A percentile compares a stretch with the other conserved stretches of the same genome.
Conservation (phyloP, 1,140 invertebrate genomes). For the Rhyacophila brunnea region DNA sequence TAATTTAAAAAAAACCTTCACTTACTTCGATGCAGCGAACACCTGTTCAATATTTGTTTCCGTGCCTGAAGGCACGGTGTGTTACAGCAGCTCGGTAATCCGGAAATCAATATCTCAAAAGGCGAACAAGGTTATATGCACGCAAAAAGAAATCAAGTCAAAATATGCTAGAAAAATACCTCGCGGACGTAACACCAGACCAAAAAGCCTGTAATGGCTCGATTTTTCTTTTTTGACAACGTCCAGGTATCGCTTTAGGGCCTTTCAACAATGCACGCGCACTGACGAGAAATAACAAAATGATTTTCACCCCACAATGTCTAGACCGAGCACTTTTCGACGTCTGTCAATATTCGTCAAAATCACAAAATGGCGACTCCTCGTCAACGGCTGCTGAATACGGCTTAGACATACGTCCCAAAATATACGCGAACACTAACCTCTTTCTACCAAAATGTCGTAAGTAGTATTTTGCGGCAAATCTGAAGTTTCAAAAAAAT, state of each 20-base stretch:
- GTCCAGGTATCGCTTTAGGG: not conserved
- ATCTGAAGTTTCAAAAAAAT: too few relatives aligned
- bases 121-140: constrained; percentile 21
- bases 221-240: too few relatives aligned
- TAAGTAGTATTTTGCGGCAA: too few relatives aligned
- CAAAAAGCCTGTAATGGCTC: not conserved
- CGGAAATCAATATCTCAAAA: constrained; percentile 14
- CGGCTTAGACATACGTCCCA: constrained; percentile 6
- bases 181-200: not conserved
- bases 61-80: not conserved
- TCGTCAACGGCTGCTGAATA: constrained; percentile 7
- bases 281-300: constrained; percentile 18
- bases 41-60: constrained; percentile 5
- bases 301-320: constrained; percentile 18
- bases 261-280: not conserved
- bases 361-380: constrained; percentile 31
- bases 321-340: constrained; percentile 31
- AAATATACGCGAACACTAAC: too few relatives aligned
- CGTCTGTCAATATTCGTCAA: constrained; percentile 38
- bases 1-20: not conserved
- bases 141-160: constrained; percentile 13
- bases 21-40: constrained; percentile 7
- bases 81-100: not conserved
- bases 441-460: too few relatives aligned
- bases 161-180: not conserved